Base-by-base conservation (phyloP, 2,888 invertebrate genomes). In the Pachliopta kotzebuea region DNA sequence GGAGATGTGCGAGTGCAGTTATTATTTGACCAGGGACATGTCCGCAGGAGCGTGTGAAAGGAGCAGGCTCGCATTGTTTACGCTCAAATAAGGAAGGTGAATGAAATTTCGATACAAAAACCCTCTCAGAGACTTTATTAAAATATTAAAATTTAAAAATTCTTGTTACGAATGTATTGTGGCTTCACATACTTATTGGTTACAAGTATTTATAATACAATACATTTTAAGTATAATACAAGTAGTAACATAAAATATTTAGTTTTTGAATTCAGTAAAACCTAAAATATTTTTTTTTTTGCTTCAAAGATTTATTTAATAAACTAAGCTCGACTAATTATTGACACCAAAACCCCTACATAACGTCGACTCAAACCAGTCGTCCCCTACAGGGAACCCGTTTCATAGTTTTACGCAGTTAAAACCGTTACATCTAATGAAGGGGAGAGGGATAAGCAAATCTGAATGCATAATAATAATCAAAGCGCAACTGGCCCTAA, bases 351-450 rank as follows among this genome's bases (percentile, higher is more conserved):
- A 88, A 86, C 86, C 86, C 88, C 87, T 86, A 84, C 85, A 79
- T 76, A 82, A 76, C 75, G 78, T 45, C 75, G 80, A 73, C 72
- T 80, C 76, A 84, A 88, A 88, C 88, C 86, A 85, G 89, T 88
- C 78, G 77, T 76, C 85, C 90, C 90, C 85, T 81, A 82, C 80
- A 71, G 68, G 76, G 80, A 91, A 91, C 91, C 84, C 82, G 91
- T 90, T 91, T 86, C 76, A 87, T 89, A 89, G 91, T 91, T 90
- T 91, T 90, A 91, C 89, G 84, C 87, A 86, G 86, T 86, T 83
- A 87, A 86, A 90, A 90, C 91, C 90, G 91, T 91, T 91, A 90
- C 88, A 86, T 84, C 89, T 91, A 90, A 91, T 91, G 90, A 91
- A 86, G 85, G 90, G 90, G 89, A 86, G 88, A 83, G 84, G 84